phyloP scores from a whole-genome alignment of 2,113 vertebrate genomes.

The Hemiprocne comata region DNA sequence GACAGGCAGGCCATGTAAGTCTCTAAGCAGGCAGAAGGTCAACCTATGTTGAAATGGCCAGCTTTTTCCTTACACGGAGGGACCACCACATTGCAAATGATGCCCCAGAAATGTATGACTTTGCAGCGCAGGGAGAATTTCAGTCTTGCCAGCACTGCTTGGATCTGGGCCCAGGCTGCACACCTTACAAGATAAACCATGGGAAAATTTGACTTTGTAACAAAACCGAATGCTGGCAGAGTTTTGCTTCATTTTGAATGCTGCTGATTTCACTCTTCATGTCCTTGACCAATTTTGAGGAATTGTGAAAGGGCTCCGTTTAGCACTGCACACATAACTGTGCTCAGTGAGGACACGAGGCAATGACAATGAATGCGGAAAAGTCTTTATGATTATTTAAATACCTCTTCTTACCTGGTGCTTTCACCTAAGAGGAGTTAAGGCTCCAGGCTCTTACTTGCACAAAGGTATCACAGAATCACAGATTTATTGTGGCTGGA shows the following conservation, averaged over 20 bases:
- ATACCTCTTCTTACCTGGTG: not conserved
- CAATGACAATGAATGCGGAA: rapidly evolving
- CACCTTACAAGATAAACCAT: not conserved
- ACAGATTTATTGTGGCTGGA: too few relatives aligned
- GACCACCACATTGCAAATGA: not conserved
- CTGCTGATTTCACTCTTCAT: conserved; percentile 8
- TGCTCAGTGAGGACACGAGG: rapidly evolving
- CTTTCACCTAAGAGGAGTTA: not conserved
- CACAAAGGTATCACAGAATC: not conserved
- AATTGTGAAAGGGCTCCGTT: not conserved
- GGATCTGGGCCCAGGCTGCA: not conserved
- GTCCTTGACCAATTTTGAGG: not conserved
- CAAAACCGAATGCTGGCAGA: not conserved
- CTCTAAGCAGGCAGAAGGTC: not conserved
- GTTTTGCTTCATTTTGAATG: not conserved
- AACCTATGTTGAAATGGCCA: not conserved
- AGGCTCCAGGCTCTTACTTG: not conserved
- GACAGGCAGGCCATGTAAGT: not conserved
- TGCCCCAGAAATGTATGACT: not conserved
- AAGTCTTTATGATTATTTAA: not conserved
- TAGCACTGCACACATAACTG: not conserved
- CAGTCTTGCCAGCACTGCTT: not conserved
- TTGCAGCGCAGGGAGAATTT: not conserved
- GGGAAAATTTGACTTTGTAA: not conserved
- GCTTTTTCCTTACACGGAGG: not conserved